A percentile compares a stretch with the other conserved stretches of the same genome.
Evolutionary conservation across 2,113 vertebrate species (phyloP).

Genomic region (Eulacestoma nigropectus): DNA sequence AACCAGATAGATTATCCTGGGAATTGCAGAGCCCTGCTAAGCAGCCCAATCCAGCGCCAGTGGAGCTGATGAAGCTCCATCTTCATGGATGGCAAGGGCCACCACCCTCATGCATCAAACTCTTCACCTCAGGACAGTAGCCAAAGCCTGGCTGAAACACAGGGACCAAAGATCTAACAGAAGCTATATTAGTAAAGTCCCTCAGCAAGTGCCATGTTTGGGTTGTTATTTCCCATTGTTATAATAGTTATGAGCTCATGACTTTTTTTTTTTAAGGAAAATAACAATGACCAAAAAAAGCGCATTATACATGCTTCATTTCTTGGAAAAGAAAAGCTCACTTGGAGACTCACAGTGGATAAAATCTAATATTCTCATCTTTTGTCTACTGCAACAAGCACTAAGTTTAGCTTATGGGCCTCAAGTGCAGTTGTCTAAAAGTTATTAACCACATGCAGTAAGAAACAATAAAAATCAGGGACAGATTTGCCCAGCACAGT

Average conservation of each 20-base stretch:
- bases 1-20: neutral
- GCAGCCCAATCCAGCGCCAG: neutral
- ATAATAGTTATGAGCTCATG: neutral
- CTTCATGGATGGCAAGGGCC: rapidly evolving
- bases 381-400: neutral
- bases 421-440: neutral
- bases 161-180: neutral
- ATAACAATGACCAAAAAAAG: neutral
- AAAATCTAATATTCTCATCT: neutral
- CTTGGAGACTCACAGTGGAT: neutral
- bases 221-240: neutral
- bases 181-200: neutral
- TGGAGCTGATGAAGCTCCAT: neutral
- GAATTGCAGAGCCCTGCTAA: neutral
- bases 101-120: neutral
- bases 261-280: neutral
- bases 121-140: neutral
- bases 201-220: neutral
- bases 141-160: neutral
- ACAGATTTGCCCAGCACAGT: neutral
- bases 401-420: neutral
- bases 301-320: neutral
- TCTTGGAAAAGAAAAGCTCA: neutral
- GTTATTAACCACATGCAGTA: neutral
- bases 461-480: neutral